A percentile compares a stretch with the other conserved stretches of the same genome.
Evolutionary conservation across 1,140 invertebrate genomes (phyloP).

Genomic region (Armadillidium nasatum): DNA sequence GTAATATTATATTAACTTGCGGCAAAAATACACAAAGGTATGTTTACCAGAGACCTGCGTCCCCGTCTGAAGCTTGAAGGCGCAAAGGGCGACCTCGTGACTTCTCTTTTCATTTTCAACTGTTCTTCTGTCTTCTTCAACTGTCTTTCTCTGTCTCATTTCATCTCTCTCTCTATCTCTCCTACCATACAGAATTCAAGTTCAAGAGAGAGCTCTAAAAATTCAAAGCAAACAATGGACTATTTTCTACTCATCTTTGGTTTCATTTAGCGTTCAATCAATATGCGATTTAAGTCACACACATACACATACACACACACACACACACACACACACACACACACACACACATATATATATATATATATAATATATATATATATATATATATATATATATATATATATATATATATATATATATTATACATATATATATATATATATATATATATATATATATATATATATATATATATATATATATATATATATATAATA

Average conservation of each 20-base stretch:
- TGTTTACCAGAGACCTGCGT: background rate
- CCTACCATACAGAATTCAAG: background rate
- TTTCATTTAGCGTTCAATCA: too few relatives aligned
- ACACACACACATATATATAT: slow-evolving; percentile 20
- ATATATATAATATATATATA: slow-evolving; percentile 13
- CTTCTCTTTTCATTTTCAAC: background rate
- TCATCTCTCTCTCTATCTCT: background rate
- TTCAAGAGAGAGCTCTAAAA: background rate
- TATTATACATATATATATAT: too few relatives aligned
- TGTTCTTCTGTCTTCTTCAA: background rate
- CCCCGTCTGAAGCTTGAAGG: background rate
- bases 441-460: too few relatives aligned
- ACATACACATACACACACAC: background rate
- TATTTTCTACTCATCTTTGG: background rate
- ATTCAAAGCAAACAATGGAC: background rate
- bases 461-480: too few relatives aligned
- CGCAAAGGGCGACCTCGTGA: background rate
- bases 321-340: slow-evolving; percentile 21
- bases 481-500: too few relatives aligned
- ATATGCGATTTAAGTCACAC: background rate
- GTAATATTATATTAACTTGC: background rate
- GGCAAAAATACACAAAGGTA: background rate
- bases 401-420: too few relatives aligned
- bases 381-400: slow-evolving; percentile 8
- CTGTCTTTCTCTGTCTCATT: slow-evolving; percentile 13